Base-by-base conservation (phyloP, 2,113 vertebrate species). In the Elephantulus edwardii region DNA sequence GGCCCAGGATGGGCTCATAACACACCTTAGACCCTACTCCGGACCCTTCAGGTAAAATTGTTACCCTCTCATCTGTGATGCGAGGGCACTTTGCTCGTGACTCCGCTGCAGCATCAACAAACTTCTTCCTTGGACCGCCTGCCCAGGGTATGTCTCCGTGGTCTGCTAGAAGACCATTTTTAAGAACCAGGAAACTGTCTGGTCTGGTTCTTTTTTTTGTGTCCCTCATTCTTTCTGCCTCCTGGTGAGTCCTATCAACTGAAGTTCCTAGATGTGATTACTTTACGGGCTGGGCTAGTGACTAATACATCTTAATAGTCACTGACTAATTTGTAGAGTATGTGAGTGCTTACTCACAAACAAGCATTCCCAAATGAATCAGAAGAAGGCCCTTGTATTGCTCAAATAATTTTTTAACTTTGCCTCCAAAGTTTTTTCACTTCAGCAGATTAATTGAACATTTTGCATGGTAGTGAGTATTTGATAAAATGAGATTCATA, bases 221-320 rank as follows among this genome's bases (percentile, higher is more conserved):
- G 22, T 50, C 50, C 11, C 20, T 30, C 68, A 26, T 11, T 30
- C 74, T 54, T 70, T 66, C 54, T 22, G 33, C 26, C 66, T 88
- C 52, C 4, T 1, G 54, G 75, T 33, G 42, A 75, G 83, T 35
- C 20, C 86, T 91, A 68, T 77, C 56, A 54, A 35, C 71, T 1
- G 35, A 50, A n/a, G 77, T 48, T 87, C 68, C 40, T 26, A 80
- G 80, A 72, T 48, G 83, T 88, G 81, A 50, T 68, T 79, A 26
- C 54, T 42, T 83, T 88, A 86, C 54, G 64, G 72, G 52, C 70
- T 58, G 40, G 82, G 72, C 35, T 10, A 2, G 20, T 64, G 86
- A 64, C 86, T 90, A 72, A 71, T 33, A 66, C 44, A 60, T 50
- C 56, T 89, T 88, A 66, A 77, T 40, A 66, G 48, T 68, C 64